Base-by-base conservation (phyloP, 2,888 invertebrate species). In the Eulithis testata region DNA sequence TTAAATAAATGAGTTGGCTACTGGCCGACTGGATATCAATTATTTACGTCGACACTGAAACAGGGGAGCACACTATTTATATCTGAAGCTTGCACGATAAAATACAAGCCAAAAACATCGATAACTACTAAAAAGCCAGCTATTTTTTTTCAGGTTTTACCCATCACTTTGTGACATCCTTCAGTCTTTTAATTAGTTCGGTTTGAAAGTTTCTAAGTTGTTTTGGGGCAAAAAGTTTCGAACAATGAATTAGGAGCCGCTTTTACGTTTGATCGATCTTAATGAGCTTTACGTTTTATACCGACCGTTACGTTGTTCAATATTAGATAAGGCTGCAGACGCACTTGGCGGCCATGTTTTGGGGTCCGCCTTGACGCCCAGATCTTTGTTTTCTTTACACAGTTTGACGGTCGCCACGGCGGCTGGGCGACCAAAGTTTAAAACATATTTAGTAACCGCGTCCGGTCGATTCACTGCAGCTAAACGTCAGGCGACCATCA, bases 1-100 rank as follows among this genome's bases (percentile, higher is more conserved):
- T 76, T 84, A 77, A 83, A 87, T 87, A 87, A 83, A 78, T 81
- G 72, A 86, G 79, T 69, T 73, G 67, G 67, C 77, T 73, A 73
- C 73, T 69, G 69, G 68, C 74, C 74, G 73, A 67, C 73, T 68
- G 72, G 68, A 70, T 73, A 82, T 87, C 73, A 81, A 83, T 79
- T 84, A 85, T 85, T 79, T 77, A 83, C 69, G 72, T 72, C 72
- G 73, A 65, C 73, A 69, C 74, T 76, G 74, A 69, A 76, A 74
- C 76, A 74, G 72, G 68, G 69, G 47, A 66, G 45, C 64, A 49
- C 53, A 69, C 75, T 78, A 79, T 81, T 82, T 83, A 76, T 76
- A 75, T 67, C 72, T 62, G 51, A 11, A 14, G 59, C 65, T 69
- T 67, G 63, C 52, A 59, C 44, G 44, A 44, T 43, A 21, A 8